These are phyloP conservation scores for Arnoldichthys spilopterus DNA, from an alignment of 2,797 vertebrate genomes.

Conservation along the genomic window DNA sequence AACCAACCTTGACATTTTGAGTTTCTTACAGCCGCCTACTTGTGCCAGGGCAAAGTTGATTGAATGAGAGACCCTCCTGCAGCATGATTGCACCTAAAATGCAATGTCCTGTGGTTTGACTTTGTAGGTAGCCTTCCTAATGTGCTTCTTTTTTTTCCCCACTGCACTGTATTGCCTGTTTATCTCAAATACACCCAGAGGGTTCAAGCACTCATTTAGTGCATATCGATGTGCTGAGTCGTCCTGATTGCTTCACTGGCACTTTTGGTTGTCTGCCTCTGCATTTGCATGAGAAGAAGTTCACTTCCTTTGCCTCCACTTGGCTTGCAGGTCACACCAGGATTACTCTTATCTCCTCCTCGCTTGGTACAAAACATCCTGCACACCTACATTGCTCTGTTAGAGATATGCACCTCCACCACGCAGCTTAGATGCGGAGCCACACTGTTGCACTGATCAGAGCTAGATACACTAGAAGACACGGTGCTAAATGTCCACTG, in stretches of 20 bases:
- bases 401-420: neutral
- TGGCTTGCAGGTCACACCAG: constrained; percentile 65
- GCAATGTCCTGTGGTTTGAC: constrained; percentile 28
- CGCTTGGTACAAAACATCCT: constrained; percentile 37
- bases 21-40: constrained; percentile 13
- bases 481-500: neutral
- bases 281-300: constrained; percentile 63
- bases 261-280: constrained; percentile 44
- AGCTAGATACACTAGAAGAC: neutral
- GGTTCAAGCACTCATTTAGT: constrained; percentile 46
- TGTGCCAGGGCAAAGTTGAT: constrained; percentile 29
- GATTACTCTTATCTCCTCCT: constrained; percentile 72
- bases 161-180: constrained; percentile 31
- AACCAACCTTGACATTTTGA: constrained; percentile 40
- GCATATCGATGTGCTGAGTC: constrained; percentile 47
- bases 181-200: constrained; percentile 25
- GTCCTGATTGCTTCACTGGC: constrained; percentile 52
- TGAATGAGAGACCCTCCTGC: constrained; percentile 37
- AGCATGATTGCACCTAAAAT: constrained; percentile 35
- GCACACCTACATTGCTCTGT: neutral
- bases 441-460: neutral
- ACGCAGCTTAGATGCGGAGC: neutral
- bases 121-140: neutral
- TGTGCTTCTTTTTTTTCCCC: constrained; percentile 8
- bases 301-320: constrained; percentile 59